Evolutionary conservation across 2,797 vertebrate species (phyloP).

Genomic region (Coregonus sp.): DNA sequence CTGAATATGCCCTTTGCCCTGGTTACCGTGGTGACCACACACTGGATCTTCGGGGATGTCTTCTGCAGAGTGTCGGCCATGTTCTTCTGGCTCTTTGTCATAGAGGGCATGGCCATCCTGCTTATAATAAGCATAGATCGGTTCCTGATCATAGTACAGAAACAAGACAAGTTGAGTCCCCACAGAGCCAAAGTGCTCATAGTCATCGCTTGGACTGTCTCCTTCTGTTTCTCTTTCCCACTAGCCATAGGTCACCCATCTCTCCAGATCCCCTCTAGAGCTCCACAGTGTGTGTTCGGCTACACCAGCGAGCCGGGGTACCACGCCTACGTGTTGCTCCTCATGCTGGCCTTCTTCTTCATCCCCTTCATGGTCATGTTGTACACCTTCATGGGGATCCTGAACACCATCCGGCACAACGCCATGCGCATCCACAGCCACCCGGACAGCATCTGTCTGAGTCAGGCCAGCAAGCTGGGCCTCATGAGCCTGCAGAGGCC

Average conservation of each 20-base stretch:
- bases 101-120: conserved; percentile 92
- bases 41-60: conserved; percentile 89
- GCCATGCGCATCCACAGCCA: conserved; percentile 93
- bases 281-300: conserved; percentile 95
- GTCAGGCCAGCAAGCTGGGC: conserved; percentile 94
- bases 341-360: conserved; percentile 91
- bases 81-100: conserved; percentile 96
- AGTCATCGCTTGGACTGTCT: conserved; percentile 88
- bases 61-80: conserved; percentile 93
- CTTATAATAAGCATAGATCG: conserved; percentile 97
- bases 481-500: conserved; percentile 94
- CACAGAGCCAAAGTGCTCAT: conserved; percentile 91
- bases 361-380: conserved; percentile 92
- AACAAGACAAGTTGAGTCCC: conserved; percentile 94
- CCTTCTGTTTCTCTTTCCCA: conserved; percentile 89
- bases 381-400: conserved; percentile 94
- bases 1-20: conserved; percentile 95
- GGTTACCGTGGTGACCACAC: conserved; percentile 86
- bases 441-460: conserved; percentile 91
- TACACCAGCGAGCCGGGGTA: conserved; percentile 85
- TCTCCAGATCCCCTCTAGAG: conserved; percentile 86
- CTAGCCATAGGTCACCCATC: conserved; percentile 87
- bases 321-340: conserved; percentile 86
- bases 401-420: conserved; percentile 94
- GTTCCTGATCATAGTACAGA: conserved; percentile 97